Percentiles rank a stretch among this genome's conserved stretches.
These are phyloP conservation scores for Motacilla tschutschensis DNA, from an alignment of 2,113 vertebrate species.

Conservation along the genomic window DNA sequence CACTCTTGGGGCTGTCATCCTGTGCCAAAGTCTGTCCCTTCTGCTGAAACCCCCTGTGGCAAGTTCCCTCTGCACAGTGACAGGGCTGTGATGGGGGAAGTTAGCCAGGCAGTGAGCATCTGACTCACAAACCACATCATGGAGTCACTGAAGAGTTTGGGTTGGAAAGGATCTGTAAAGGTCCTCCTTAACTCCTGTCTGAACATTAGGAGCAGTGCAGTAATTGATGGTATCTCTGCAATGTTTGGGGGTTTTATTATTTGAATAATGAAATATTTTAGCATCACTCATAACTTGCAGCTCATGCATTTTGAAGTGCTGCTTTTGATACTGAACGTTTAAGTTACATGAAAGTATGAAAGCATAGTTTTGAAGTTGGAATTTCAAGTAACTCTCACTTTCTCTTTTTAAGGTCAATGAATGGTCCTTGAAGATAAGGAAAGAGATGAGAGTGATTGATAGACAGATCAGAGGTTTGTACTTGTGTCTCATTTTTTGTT, in stretches of 20 bases:
- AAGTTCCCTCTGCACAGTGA: background rate
- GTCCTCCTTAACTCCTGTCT: background rate
- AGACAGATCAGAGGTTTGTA: conserved; percentile 94
- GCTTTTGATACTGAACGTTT: background rate
- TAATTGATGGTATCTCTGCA: background rate
- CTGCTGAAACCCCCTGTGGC: background rate
- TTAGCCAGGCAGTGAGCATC: accelerated
- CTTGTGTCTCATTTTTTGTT: background rate
- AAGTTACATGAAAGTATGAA: background rate
- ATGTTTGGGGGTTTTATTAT: background rate
- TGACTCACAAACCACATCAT: background rate
- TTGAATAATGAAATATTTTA: background rate
- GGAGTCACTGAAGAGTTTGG: background rate
- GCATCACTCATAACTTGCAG: background rate
- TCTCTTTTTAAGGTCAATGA: conserved; percentile 85
- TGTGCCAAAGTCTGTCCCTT: background rate
- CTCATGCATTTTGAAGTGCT: background rate
- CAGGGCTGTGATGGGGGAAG: background rate
- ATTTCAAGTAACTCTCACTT: conserved; percentile 20
- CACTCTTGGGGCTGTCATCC: background rate
- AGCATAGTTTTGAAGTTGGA: background rate
- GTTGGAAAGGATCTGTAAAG: background rate
- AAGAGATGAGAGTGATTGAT: conserved; percentile 94
- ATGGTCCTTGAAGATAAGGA: conserved; percentile 94
- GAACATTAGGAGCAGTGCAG: background rate